A percentile compares a stretch with the other conserved stretches of the same genome.
Evolutionary conservation across 2,888 invertebrate genomes (phyloP).

Genomic region (Drosophila demipolita): DNA sequence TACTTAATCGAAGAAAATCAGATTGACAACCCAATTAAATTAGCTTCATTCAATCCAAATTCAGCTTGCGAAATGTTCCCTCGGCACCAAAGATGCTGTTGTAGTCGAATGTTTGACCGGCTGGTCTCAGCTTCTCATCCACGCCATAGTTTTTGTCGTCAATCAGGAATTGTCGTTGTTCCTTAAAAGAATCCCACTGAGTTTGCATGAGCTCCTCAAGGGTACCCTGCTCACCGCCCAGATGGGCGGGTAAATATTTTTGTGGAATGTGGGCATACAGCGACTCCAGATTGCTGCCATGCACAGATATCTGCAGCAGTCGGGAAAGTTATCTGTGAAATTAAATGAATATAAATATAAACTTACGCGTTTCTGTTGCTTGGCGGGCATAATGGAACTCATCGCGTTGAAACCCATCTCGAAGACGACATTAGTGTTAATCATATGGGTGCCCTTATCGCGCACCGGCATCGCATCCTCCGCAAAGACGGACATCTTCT

Average conservation of each 20-base stretch:
- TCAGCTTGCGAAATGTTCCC: conserved; percentile 77
- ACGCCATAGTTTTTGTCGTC: conserved; percentile 74
- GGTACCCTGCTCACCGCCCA: conserved; percentile 87
- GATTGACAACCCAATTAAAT: not conserved
- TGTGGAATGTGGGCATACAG: conserved; percentile 87
- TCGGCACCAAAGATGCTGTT: conserved; percentile 75
- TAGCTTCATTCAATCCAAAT: conserved; percentile 60
- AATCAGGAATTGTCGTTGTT: conserved; percentile 63
- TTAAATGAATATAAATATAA: conserved; percentile 41
- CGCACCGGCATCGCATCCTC: conserved; percentile 88
- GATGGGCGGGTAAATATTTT: conserved; percentile 87
- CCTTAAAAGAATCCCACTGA: conserved; percentile 55
- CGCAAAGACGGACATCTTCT: conserved; percentile 86
- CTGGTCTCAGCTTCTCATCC: conserved; percentile 68
- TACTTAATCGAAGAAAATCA: not conserved
- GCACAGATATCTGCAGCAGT: conserved; percentile 86
- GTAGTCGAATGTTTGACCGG: conserved; percentile 61
- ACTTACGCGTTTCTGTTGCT: conserved; percentile 87
- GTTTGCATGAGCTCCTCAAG: conserved; percentile 73
- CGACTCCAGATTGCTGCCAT: conserved; percentile 86
- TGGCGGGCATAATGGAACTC: conserved; percentile 87
- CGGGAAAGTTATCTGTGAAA: not conserved
- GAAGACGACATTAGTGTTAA: conserved; percentile 87
- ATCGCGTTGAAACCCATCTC: conserved; percentile 87
- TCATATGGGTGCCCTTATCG: conserved; percentile 86